Conservation (phyloP, 2,113 vertebrate genomes). For the Actenoides hombroni region DNA sequence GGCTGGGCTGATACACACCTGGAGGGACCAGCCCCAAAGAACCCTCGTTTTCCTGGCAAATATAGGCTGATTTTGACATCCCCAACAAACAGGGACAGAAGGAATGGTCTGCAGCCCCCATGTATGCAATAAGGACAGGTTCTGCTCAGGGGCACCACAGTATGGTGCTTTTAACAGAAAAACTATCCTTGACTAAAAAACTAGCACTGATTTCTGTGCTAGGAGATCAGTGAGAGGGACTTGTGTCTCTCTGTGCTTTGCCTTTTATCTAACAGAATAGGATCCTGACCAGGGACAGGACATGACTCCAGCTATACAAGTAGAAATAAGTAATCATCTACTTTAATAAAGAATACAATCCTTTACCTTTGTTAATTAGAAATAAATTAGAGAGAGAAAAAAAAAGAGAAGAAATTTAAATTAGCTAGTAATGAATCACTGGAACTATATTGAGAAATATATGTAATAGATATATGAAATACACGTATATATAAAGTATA, state of each 20-base stretch:
- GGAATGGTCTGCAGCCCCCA: neutral
- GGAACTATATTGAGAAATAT: neutral
- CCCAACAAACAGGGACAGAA: neutral
- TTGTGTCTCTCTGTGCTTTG: neutral
- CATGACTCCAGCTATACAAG: neutral
- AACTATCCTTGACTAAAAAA: neutral
- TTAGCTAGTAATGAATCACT: neutral
- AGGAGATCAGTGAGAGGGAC: no score
- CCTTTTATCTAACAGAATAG: neutral
- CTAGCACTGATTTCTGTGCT: neutral
- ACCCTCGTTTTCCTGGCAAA: neutral
- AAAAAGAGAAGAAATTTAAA: neutral
- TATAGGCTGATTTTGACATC: neutral
- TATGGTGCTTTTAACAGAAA: neutral
- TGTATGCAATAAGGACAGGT: neutral
- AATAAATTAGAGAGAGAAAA: neutral
- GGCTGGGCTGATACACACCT: neutral
- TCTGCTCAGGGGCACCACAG: neutral
- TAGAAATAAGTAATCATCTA: neutral
- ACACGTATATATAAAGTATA: neutral
- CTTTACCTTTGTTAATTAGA: conserved; percentile 13
- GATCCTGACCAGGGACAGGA: neutral
- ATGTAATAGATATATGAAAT: neutral
- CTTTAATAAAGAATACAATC: neutral
- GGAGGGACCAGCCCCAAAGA: neutral